phyloP scores from a whole-genome alignment of 2,113 vertebrate species.

The Marmota flaviventris region DNA sequence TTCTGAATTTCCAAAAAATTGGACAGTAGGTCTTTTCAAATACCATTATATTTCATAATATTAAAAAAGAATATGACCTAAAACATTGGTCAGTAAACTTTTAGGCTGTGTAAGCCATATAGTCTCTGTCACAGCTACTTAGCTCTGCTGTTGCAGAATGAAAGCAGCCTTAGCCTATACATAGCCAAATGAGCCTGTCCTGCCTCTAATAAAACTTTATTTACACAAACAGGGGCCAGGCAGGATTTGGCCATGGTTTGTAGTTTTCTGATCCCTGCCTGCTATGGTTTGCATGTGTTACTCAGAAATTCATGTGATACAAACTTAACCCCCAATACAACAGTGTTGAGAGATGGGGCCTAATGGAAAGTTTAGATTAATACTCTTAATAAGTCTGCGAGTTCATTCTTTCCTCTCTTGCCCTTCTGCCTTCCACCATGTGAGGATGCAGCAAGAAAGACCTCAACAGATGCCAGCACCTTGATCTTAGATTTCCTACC shows the following conservation, averaged over 20 bases:
- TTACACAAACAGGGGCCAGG: not conserved
- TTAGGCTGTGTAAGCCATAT: not conserved
- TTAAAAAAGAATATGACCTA: not conserved
- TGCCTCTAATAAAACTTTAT: not conserved
- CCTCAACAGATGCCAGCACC: not conserved
- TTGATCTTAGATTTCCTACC: no score
- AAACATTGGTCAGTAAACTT: not conserved
- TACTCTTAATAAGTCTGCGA: not conserved
- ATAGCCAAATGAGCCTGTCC: not conserved
- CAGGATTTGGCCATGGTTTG: not conserved
- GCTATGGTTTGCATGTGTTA: not conserved
- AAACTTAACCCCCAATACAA: not conserved
- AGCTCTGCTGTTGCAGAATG: not conserved
- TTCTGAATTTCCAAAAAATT: not conserved
- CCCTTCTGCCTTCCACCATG: not conserved
- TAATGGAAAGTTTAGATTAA: not conserved
- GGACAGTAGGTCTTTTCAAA: constrained; percentile 20
- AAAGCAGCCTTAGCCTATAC: not conserved
- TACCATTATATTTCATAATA: not conserved
- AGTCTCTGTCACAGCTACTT: not conserved
- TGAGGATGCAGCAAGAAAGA: not conserved
- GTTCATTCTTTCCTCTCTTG: not conserved
- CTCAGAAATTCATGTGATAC: not conserved
- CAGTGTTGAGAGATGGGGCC: no score
- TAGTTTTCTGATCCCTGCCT: not conserved